A percentile compares a stretch with the other conserved stretches of the same genome.
These are phyloP conservation scores for Gonioctena quinquepunctata DNA, from an alignment of 1,140 invertebrate species.

Conservation along the genomic window DNA sequence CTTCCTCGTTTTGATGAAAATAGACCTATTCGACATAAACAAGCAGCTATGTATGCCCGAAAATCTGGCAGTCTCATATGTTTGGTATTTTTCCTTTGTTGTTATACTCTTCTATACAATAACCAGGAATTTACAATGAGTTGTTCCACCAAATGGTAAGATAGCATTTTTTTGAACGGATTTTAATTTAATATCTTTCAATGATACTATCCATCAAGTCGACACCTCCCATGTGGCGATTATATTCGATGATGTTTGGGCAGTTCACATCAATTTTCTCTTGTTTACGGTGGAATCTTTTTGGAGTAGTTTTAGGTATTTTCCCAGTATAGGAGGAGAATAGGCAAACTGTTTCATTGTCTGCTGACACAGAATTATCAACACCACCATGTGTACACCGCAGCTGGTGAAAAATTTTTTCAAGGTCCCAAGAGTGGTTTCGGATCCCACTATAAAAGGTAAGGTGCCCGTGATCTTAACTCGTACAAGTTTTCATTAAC, in stretches of 20 bases:
- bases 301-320: slow-evolving; percentile 6
- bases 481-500: too few species aligned
- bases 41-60: slow-evolving; percentile 19
- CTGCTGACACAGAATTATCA: slow-evolving; percentile 22
- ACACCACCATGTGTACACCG: slow-evolving; percentile 14
- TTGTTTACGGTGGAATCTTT: slow-evolving; percentile 21
- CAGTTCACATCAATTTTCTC: slow-evolving; percentile 20
- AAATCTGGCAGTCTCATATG: slow-evolving; percentile 23
- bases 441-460: too few species aligned
- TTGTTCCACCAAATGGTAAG: slow-evolving; percentile 57
- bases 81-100: slow-evolving; percentile 2
- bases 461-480: too few species aligned
- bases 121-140: slow-evolving; percentile 38
- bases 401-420: too few species aligned
- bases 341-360: slow-evolving; percentile 16
- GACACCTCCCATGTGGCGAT: too few species aligned
- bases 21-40: too few species aligned
- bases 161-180: slow-evolving; percentile 52
- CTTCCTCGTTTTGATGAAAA: slow-evolving; percentile 4
- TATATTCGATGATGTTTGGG: slow-evolving; percentile 28
- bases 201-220: slow-evolving; percentile 51
- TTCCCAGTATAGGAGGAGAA: slow-evolving; percentile 13
- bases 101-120: slow-evolving; percentile 20
- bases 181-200: slow-evolving; percentile 48
- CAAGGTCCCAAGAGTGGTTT: too few species aligned